Conservation (phyloP, 2,113 vertebrate species). For the Phrynosoma platyrhinos region DNA sequence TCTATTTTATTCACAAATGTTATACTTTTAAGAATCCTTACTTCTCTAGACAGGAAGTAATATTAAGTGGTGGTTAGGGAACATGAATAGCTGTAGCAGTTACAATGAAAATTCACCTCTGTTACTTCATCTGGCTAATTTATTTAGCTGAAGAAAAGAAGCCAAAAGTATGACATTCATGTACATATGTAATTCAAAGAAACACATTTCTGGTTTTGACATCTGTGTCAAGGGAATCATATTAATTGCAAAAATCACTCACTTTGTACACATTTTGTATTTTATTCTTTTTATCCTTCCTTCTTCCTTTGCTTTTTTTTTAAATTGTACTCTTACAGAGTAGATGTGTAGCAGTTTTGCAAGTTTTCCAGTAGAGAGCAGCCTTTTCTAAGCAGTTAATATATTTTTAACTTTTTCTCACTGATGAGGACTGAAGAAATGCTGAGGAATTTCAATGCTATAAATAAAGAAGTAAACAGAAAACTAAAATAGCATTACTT, state of each 20-base stretch:
- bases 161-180: neutral
- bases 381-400: conserved; percentile 62
- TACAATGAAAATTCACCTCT: neutral
- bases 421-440: conserved; percentile 35
- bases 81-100: neutral
- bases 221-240: neutral
- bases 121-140: neutral
- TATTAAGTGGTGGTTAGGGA: neutral
- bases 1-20: too few species aligned
- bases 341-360: conserved; percentile 48
- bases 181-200: conserved; percentile 1
- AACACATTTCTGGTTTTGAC: conserved; percentile 6
- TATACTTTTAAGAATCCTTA: too few species aligned
- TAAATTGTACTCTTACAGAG: conserved; percentile 15
- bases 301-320: neutral
- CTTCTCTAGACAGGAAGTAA: neutral
- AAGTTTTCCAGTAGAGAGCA: conserved; percentile 75
- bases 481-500: conserved; percentile 17
- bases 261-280: neutral
- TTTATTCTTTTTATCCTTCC: neutral
- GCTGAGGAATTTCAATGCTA: neutral
- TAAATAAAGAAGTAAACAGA: conserved; percentile 33
- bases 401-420: neutral
- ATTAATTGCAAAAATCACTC: conserved; percentile 13
- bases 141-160: neutral